Base-by-base conservation (phyloP, 2,888 invertebrate genomes). In the Pachydiplax longipennis region DNA sequence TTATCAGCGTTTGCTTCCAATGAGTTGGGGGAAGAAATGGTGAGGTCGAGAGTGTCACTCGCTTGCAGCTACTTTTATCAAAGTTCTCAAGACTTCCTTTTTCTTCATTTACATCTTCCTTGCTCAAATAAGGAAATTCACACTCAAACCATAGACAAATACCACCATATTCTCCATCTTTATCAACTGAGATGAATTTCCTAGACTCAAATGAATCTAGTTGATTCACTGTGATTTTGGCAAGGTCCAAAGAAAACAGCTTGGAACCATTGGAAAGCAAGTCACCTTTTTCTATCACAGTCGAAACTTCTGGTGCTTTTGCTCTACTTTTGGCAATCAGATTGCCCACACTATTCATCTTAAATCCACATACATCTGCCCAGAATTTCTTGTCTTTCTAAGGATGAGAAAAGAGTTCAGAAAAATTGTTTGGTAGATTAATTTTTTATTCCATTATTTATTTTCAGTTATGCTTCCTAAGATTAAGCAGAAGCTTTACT, bases 101-200 rank as follows among this genome's bases (percentile, higher is more conserved):
- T 22, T 87, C 4, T 40, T 81, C 91, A 65, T 91, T 73, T 31
- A 92, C 92, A 81, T 93, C 91, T 8, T 93, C 93, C 61, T 93
- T 92, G 80, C 93, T 93, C 44, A 93, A 92, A 91, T 94, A 94
- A 5, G 97, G 97, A 93, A 98, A 98, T 87, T 94, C 94, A 92
- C 97, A 97, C 18, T 96, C 96, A 93, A 98, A 98, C 98, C 98
- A 98, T 87, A 98, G 94, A 93, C 97, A 97, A 90, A 98, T 93
- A 22, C 93, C 94, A 91, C 94, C 93, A 91, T 93, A 93, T n/a
- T 94, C 94, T 0, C 97, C 97, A 58, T 94, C 93, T 93, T 95
- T 95, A 81, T 94, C 95, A 44, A 95, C 95, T 91, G 95, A 95
- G 12, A 93, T 94, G 91, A 97, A 95, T 93, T 96, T 95, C 92